Conservation (phyloP, 2,113 vertebrate genomes). For the Danio rerio region GRCz12tu NC_133192.1:38298001-38298500, state of each 20-base stretch:
- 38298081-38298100: conserved; percentile 83
- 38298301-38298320: conserved; percentile 63
- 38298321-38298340: conserved; percentile 57
- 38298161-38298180: conserved; percentile 58
- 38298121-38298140: conserved; percentile 44
- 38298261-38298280: conserved; percentile 68
- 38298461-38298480: conserved; percentile 70
- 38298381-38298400: conserved; percentile 61
- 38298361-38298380: conserved; percentile 14
- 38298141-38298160: conserved; percentile 69
- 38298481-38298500: conserved; percentile 77
- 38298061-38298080: conserved; percentile 78
- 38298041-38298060: conserved; percentile 77
- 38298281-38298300: conserved; percentile 72
- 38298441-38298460: conserved; percentile 67
- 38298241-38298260: conserved; percentile 62
- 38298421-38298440: conserved; percentile 73
- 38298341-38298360: conserved; percentile 59
- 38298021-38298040: conserved; percentile 79
- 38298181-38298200: conserved; percentile 66
- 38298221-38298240: conserved; percentile 69
- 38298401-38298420: conserved; percentile 66
- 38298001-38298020: conserved; percentile 83
- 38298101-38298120: conserved; percentile 68
- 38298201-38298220: conserved; percentile 74